Base-by-base conservation (phyloP, 1,140 invertebrate species). In the Cecropterus lyciades region DNA sequence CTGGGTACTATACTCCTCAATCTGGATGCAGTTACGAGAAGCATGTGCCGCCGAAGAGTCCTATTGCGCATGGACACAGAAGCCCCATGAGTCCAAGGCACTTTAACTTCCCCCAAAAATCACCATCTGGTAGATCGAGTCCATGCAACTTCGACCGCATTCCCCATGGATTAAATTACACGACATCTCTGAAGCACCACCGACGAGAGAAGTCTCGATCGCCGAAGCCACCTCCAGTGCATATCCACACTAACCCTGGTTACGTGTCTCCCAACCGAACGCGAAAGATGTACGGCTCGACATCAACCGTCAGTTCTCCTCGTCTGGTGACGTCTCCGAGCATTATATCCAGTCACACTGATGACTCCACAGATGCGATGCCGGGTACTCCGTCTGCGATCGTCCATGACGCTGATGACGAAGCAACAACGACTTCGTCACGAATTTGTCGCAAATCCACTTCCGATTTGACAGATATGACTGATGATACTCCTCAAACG, bases 401-500 rank as follows among this genome's bases (percentile, higher is more conserved):
- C 3, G 67, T 89, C 11, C 77, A 87, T 24, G 86, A 89, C 49
- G 84, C 84, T 1, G 87, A 92, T 10, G 87, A 87, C 40, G 89
- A 91, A 48, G 82, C 80, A 0, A 91, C 89, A 4, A 85, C 84
- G 6, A 90, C 82, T 0, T 88, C 86, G 3, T 87, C 88, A 0
- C 71, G 84, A 16, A 77, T 93, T 45, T 95, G 94, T 75, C 87
- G 95, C 24, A 95, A 95, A 72, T 96, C 95, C 0, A 96, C 95
- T 10, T 96, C 95, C 43, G 95, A 96, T 87, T 88, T 96, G 42
- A 96, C 95, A 0, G 95, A 96, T 67, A 88, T 95, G 51, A 94
- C 92, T 0, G 93, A 94, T 37, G 93, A 94, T 10, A 94, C 93
- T 2, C 93, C 93, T 16, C 92, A 94, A 33, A 95, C 94, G 0